Percentiles rank a stretch among this genome's conserved stretches.
Evolutionary conservation across 2,888 invertebrate species (phyloP).

Genomic region (Dione juno): DNA sequence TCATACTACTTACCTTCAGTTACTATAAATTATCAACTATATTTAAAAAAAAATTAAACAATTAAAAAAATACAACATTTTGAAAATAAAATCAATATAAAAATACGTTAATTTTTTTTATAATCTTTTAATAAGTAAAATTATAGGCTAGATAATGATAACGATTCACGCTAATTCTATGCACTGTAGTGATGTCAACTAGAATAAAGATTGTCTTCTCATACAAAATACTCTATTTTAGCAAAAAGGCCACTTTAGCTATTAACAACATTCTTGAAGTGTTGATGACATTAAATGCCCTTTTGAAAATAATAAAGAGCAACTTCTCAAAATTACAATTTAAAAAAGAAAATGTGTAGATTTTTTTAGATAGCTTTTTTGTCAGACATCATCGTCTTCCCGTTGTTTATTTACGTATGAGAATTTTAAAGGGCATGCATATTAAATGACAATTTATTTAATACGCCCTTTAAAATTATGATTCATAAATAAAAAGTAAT

Average conservation of each 20-base stretch:
- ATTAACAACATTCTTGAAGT: constrained; percentile 1
- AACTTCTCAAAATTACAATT: neutral
- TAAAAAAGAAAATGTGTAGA: neutral
- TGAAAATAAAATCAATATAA: no score
- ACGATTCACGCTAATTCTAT: no score
- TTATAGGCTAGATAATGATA: neutral
- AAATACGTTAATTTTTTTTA: neutral
- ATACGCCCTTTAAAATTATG: no score
- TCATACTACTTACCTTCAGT: no score
- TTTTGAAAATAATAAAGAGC: neutral
- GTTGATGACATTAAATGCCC: neutral
- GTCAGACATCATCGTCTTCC: rapidly evolving
- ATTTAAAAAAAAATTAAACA: no score
- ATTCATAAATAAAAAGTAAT: no score
- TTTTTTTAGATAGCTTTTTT: neutral
- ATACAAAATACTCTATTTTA: neutral
- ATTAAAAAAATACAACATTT: no score
- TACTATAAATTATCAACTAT: no score
- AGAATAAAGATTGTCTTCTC: constrained; percentile 1
- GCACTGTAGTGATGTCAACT: no score
- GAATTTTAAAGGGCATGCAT: neutral
- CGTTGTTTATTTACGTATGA: neutral
- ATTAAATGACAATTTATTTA: no score
- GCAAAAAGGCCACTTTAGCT: neutral
- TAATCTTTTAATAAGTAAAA: neutral